Base-by-base conservation (phyloP, 1,140 invertebrate species). In the Brachionus rubens region DNA sequence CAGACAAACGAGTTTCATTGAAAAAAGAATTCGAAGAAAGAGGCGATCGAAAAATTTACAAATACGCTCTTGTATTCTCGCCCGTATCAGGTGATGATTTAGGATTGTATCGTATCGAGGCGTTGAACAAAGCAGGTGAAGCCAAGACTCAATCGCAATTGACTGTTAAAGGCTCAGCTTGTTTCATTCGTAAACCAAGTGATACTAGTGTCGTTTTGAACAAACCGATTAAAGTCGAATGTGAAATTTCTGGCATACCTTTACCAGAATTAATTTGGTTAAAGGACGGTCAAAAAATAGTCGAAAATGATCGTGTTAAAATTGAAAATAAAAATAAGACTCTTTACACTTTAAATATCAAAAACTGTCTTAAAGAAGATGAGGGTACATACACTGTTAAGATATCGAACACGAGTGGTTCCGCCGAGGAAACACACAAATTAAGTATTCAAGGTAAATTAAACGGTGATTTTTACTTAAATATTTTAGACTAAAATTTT, bases 351-450 rank as follows among this genome's bases (percentile, higher is more conserved):
- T 65, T 90, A 91, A 79, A 92, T 94, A 0, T 90, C 89, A 72
- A 72, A 40, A 72, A 72, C 16, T 50, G 46, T 50, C 7, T 16
- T 26, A 88, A 95, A 70, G 89, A 91, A 56, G 96, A 99, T 82
- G 91, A 91, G 78, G 96, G 94, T 24, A 91, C 90, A 82, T 99
- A 98, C 81, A 92, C 89, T 7, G 89, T 99, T 46, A 90, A 88
- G 6, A 94, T 94, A 1, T 87, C 86, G 7, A 99, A 99, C 83
- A 89, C 91, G 77, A 90, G 91, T 81, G 96, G 96, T 19, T 89
- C 89, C 80, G 94, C 96, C 81, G 91, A 91, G 0, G 95, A 92
- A 36, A 92, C 96, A 78, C 91, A 98, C 79, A 91, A 94, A 82
- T 92, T 98, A 30, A 87, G 90, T 80, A 91, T 99, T n/a, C 89